Percentiles rank a stretch among this genome's conserved stretches.
phyloP scores from a whole-genome alignment of 2,888 invertebrate genomes.

The Cactoblastis cactorum region DNA sequence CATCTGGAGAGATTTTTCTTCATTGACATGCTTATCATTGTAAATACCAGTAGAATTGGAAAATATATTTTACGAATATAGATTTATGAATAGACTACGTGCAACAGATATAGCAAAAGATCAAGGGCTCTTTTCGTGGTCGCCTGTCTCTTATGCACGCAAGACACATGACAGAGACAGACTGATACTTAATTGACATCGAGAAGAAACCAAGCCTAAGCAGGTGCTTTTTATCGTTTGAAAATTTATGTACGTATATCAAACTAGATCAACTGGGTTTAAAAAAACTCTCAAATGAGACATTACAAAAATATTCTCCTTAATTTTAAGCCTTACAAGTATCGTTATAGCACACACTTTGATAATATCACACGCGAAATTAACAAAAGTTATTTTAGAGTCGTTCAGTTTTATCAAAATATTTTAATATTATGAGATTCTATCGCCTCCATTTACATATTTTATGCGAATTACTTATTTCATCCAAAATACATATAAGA shows the following conservation, averaged over 20 bases:
- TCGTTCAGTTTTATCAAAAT: background rate
- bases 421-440: background rate
- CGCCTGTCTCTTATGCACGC: too few species aligned
- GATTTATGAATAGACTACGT: too few species aligned
- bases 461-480: background rate
- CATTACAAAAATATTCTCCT: background rate
- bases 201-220: too few species aligned
- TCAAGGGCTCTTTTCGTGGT: too few species aligned
- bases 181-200: too few species aligned
- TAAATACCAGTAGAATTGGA: too few species aligned
- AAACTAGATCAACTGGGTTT: background rate
- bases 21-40: too few species aligned
- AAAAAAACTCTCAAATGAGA: background rate
- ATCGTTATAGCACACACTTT: background rate
- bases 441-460: background rate
- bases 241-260: slow-evolving; percentile 9
- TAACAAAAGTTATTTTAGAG: background rate
- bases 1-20: too few species aligned
- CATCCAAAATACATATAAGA: background rate
- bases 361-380: background rate
- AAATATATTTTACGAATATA: too few species aligned
- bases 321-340: background rate
- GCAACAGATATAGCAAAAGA: too few species aligned
- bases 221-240: too few species aligned
- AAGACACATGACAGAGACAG: too few species aligned